Evolutionary conservation across 2,888 invertebrate genomes (phyloP).

Genomic region (Prionchulus punctatus): DNA sequence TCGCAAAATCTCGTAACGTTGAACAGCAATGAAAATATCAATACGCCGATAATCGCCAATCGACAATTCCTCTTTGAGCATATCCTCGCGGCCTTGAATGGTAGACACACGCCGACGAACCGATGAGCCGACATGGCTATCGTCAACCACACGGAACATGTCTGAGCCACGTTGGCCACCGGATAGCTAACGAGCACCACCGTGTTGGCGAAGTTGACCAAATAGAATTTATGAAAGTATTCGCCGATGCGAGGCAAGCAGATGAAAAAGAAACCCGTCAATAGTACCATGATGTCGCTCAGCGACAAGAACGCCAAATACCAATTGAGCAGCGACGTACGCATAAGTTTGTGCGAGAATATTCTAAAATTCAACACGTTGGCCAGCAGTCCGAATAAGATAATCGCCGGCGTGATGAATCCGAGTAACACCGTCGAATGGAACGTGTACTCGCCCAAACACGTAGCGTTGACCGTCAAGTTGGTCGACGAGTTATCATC

Average conservation of each 20-base stretch:
- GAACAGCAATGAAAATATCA: conserved; percentile 32
- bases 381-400: conserved; percentile 9
- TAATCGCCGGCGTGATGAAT: conserved; percentile 17
- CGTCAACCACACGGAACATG: conserved; percentile 37
- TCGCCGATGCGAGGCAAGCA: conserved; percentile 45
- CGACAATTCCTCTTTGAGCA: conserved; percentile 34
- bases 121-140: conserved; percentile 57
- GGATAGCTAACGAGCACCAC: background rate
- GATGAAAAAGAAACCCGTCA: conserved; percentile 51
- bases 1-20: conserved; percentile 36
- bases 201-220: background rate
- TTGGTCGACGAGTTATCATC: no score
- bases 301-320: conserved; percentile 35
- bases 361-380: conserved; percentile 25
- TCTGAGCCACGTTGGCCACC: background rate
- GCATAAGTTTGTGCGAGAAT: conserved; percentile 24
- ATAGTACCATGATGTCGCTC: conserved; percentile 26
- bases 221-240: conserved; percentile 47
- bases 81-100: conserved; percentile 34
- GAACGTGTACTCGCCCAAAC: no score
- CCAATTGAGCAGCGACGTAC: conserved; percentile 32
- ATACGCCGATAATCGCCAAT: conserved; percentile 29
- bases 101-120: conserved; percentile 44
- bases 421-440: conserved; percentile 19
- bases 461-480: no score